phyloP scores from a whole-genome alignment of 2,113 vertebrate species.

The Ursus arctos region DNA sequence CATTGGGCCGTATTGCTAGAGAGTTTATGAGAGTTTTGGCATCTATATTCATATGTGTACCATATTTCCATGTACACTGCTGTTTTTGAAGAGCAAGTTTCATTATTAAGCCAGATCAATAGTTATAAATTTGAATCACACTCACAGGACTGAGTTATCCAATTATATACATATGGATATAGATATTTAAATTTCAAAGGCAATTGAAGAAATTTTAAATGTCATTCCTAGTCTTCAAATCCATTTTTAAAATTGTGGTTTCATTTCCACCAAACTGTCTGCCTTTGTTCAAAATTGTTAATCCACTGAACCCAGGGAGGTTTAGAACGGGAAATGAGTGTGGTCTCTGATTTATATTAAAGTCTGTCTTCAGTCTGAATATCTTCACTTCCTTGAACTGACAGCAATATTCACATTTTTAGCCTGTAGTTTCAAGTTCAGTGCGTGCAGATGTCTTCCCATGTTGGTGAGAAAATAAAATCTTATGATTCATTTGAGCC shows the following conservation, averaged over 20 bases:
- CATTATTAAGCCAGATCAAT: slow-evolving; percentile 40
- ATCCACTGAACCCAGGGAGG: background rate
- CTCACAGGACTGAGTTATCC: background rate
- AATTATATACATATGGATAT: background rate
- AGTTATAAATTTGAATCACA: slow-evolving; percentile 40
- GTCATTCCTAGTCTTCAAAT: background rate
- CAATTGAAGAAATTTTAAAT: slow-evolving; percentile 16
- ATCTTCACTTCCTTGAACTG: slow-evolving; percentile 59
- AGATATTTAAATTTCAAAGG: slow-evolving; percentile 34
- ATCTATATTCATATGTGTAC: background rate
- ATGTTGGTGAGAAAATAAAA: slow-evolving; percentile 29
- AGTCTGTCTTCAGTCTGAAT: background rate
- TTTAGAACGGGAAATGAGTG: slow-evolving; percentile 23
- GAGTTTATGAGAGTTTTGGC: slow-evolving; percentile 24
- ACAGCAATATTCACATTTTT: slow-evolving; percentile 3
- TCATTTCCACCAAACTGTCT: slow-evolving; percentile 37
- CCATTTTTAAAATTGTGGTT: background rate
- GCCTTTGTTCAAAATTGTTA: slow-evolving; percentile 40
- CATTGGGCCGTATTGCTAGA: background rate
- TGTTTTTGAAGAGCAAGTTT: background rate
- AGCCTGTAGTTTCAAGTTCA: slow-evolving; percentile 62
- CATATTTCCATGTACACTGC: background rate
- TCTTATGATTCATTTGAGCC: slow-evolving; percentile 39
- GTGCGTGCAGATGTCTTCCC: slow-evolving; percentile 35
- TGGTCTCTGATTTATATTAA: slow-evolving; percentile 45